phyloP scores from a whole-genome alignment of 2,797 vertebrate genomes.

The Cirrhinus molitorella region DNA sequence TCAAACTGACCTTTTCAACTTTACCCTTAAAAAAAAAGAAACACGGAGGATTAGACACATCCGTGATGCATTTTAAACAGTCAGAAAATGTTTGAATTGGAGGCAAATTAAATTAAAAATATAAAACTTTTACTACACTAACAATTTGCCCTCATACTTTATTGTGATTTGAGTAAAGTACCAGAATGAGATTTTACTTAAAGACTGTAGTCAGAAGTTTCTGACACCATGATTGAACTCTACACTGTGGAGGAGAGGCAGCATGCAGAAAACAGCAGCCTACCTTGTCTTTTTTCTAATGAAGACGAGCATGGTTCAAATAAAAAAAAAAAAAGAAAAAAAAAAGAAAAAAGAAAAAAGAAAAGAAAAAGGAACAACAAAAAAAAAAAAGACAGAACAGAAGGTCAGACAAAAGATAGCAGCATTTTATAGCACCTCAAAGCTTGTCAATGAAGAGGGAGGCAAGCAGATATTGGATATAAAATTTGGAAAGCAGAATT shows the following conservation, averaged over 20 bases:
- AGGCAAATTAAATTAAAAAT: background rate
- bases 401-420: background rate
- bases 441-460: background rate
- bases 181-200: background rate
- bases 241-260: constrained; percentile 38
- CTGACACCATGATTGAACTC: constrained; percentile 32
- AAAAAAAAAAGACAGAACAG: background rate
- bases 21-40: constrained; percentile 70
- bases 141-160: too few species aligned
- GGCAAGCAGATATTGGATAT: background rate
- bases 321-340: constrained; percentile 9
- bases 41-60: background rate
- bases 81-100: background rate
- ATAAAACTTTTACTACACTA: background rate
- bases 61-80: background rate
- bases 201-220: background rate
- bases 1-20: constrained; percentile 78
- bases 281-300: constrained; percentile 89
- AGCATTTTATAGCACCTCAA: constrained; percentile 16
- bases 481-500: background rate
- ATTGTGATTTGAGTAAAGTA: too few species aligned
- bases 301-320: constrained; percentile 71
- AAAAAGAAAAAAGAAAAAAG: background rate
- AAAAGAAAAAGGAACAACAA: background rate
- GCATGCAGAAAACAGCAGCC: constrained; percentile 76